Evolutionary conservation across 2,797 vertebrate species (phyloP).

Genomic region (Anomalospiza imberbis): DNA sequence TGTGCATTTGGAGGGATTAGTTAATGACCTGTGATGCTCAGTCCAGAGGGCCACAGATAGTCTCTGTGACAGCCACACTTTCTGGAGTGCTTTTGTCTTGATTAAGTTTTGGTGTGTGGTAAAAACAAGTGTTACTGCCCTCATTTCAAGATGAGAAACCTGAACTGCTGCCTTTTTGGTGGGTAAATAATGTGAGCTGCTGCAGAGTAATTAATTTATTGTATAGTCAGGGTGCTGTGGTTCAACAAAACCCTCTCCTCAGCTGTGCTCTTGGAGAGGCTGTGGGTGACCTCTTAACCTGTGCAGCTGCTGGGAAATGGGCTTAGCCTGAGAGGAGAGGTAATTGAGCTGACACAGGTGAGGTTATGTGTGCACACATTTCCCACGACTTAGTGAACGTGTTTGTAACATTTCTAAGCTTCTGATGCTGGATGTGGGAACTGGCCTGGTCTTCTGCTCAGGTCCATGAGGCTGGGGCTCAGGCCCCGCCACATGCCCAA

Average conservation of each 20-base stretch:
- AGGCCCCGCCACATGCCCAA: fast-evolving
- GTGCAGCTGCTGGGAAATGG: neutral
- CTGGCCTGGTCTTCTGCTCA: neutral
- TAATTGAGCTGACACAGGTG: neutral
- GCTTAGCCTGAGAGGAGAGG: neutral
- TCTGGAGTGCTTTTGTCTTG: neutral
- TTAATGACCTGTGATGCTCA: neutral
- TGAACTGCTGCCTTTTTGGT: neutral
- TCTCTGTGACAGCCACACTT: neutral
- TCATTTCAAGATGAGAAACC: neutral
- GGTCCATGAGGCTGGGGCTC: fast-evolving
- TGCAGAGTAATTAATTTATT: neutral
- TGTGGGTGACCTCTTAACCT: neutral
- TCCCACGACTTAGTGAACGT: neutral
- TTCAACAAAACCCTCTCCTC: neutral
- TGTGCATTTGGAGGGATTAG: neutral
- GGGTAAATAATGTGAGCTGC: neutral
- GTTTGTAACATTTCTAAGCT: neutral
- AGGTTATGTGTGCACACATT: neutral
- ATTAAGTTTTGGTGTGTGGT: fast-evolving
- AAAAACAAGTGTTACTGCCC: neutral
- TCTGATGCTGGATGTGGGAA: fast-evolving
- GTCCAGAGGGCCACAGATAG: fast-evolving
- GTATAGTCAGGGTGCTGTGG: neutral
- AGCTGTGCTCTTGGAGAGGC: fast-evolving